Conservation (phyloP, 2,888 invertebrate species). For the Cyaniris semiargus region DNA sequence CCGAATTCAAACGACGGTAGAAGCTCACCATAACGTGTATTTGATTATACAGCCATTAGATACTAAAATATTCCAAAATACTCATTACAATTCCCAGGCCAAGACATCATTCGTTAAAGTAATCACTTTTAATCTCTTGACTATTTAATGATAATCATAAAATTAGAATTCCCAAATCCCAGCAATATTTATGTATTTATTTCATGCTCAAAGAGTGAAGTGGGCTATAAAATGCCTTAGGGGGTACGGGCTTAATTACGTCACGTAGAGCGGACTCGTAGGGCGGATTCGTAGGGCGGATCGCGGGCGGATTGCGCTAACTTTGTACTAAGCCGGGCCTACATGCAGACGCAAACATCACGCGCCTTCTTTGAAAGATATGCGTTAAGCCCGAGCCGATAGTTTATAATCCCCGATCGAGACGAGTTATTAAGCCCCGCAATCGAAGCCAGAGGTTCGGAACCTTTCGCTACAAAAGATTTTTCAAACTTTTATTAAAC, state of each 20-base stretch:
- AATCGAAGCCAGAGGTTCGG: constrained; percentile 36
- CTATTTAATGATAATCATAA: constrained; percentile 29
- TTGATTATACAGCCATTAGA: constrained; percentile 10
- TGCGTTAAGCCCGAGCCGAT: constrained; percentile 60
- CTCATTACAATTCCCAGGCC: constrained; percentile 19
- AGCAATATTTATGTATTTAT: constrained; percentile 33
- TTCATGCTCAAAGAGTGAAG: constrained; percentile 40
- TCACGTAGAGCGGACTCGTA: constrained; percentile 63
- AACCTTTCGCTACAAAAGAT: constrained; percentile 29
- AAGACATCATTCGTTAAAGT: neutral
- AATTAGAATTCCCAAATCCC: constrained; percentile 31
- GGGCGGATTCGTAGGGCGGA: constrained; percentile 38
- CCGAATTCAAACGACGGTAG: neutral
- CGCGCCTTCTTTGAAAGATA: constrained; percentile 61
- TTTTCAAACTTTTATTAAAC: constrained; percentile 27
- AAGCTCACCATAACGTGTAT: neutral
- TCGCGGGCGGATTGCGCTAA: constrained; percentile 56
- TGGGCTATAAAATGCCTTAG: constrained; percentile 42
- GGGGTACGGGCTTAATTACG: constrained; percentile 58
- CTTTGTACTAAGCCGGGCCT: constrained; percentile 57
- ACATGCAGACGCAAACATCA: constrained; percentile 59
- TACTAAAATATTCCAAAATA: constrained; percentile 14
- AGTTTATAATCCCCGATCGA: constrained; percentile 55
- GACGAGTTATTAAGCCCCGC: constrained; percentile 39
- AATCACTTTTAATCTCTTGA: constrained; percentile 25